Conservation (phyloP, 2,888 invertebrate species). For the Cabera pusaria region DNA sequence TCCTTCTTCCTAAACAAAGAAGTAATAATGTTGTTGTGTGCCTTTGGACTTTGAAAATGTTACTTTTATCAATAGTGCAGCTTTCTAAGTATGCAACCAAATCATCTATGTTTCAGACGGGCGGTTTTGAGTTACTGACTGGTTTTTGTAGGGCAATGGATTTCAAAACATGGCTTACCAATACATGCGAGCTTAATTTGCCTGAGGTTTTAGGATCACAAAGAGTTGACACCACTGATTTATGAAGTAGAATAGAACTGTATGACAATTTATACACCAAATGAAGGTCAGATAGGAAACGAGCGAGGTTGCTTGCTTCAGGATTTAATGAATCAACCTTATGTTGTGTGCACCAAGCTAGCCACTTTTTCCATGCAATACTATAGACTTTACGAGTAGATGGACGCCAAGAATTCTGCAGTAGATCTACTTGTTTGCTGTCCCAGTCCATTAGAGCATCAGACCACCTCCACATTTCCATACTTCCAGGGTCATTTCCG, state of each 20-base stretch:
- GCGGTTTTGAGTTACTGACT: too few relatives aligned
- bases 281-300: slow-evolving; percentile 21
- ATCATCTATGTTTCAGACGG: slow-evolving; percentile 1
- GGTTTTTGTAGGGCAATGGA: too few relatives aligned
- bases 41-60: neutral
- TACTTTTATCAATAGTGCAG: neutral
- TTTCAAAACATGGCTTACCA: too few relatives aligned
- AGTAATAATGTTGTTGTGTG: neutral
- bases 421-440: neutral
- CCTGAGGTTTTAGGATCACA: too few relatives aligned
- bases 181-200: too few relatives aligned
- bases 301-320: slow-evolving; percentile 16
- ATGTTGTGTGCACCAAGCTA: too few relatives aligned
- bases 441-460: neutral
- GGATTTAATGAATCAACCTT: slow-evolving; percentile 17
- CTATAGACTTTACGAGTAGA: slow-evolving; percentile 28
- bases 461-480: neutral
- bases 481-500: neutral
- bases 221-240: slow-evolving; percentile 25
- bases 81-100: neutral
- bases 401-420: slow-evolving; percentile 21
- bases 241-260: slow-evolving; percentile 25
- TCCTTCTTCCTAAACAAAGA: neutral
- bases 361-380: slow-evolving; percentile 32
- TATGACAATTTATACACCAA: slow-evolving; percentile 17